Conservation (phyloP, 2,113 vertebrate genomes). For the Sapajus apella region DNA sequence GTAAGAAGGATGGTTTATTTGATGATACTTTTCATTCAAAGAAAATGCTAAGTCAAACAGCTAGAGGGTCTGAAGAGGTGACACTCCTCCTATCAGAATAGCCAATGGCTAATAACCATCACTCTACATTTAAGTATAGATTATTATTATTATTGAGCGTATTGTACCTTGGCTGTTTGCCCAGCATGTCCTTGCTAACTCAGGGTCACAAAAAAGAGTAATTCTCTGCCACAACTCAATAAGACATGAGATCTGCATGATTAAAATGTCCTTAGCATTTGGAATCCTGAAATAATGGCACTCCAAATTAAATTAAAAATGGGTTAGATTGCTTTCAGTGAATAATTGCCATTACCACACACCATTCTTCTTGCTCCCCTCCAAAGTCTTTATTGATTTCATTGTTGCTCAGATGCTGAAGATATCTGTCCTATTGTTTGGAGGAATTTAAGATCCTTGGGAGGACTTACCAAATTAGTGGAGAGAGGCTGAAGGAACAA, state of each 20-base stretch:
- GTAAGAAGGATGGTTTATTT: conserved; percentile 73
- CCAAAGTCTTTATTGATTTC: conserved; percentile 71
- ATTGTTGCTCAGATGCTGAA: conserved; percentile 66
- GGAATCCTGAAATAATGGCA: conserved; percentile 75
- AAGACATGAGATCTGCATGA: conserved; percentile 77
- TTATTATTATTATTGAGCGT: conserved; percentile 82
- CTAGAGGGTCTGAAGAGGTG: conserved; percentile 65
- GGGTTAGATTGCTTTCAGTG: conserved; percentile 65
- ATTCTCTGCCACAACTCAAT: conserved; percentile 79
- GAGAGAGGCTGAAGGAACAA: conserved; percentile 45
- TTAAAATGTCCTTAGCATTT: conserved; percentile 79
- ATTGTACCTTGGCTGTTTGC: conserved; percentile 83
- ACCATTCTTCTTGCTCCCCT: conserved; percentile 58
- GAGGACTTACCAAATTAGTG: conserved; percentile 68
- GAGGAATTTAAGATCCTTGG: conserved; percentile 57
- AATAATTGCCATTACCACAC: conserved; percentile 77
- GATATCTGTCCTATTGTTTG: conserved; percentile 67
- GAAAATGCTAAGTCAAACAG: conserved; percentile 79
- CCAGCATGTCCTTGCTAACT: conserved; percentile 83
- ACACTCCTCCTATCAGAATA: conserved; percentile 60
- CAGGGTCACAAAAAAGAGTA: conserved; percentile 80
- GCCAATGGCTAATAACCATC: conserved; percentile 71
- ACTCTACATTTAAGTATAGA: conserved; percentile 79
- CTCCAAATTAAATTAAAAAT: conserved; percentile 80
- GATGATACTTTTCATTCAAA: conserved; percentile 75